Base-by-base conservation (phyloP, 2,888 invertebrate species). In the Tinea pellionella region DNA sequence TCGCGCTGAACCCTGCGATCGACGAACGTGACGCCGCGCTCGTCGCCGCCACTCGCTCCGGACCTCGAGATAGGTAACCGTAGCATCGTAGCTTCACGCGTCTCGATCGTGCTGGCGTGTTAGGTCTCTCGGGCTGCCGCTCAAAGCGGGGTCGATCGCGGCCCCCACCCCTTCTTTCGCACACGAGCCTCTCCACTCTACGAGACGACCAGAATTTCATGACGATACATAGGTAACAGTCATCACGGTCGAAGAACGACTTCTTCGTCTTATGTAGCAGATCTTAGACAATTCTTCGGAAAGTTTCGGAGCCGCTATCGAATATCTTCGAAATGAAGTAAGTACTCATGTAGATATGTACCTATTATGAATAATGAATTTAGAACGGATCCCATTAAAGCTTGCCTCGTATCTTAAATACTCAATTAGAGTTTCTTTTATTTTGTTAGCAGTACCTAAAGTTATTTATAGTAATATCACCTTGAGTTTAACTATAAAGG, bases 161-260 rank as follows among this genome's bases (percentile, higher is more conserved):
- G 37, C 58, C 29, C 56, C 47, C 69, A 68, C 18, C 63, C 70
- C 68, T 72, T 65, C 71, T 68, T 65, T 68, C 67, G 64, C 67
- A 68, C 71, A 65, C 69, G 67, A 68, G 24, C 57, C 55, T 55
- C 24, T 55, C 55, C 11, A 19, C 55, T n/a, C 29, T 29, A 55
- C 57, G 57, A 32, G 57, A 57, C 57, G 30, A 57, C 32, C 57
- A 32, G 57, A 55, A 19, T 32, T 73, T 69, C 73, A 76, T 76
- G 75, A 75, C 76, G 70, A 74, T 73, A 75, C 76, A 72, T 79
- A 77, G 77, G 77, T 75, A 75, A 74, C 74, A 8, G 24, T 53
- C 8, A 24, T 24, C 53, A n/a, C n/a, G 2, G 13, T 15, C 16
- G 15, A 47, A 47, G 47, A 47, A 15, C 9, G 2, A 47, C 47